Conservation (phyloP, 2,113 vertebrate genomes). For the western clawed frog (Xenopus tropicalis) region DNA sequence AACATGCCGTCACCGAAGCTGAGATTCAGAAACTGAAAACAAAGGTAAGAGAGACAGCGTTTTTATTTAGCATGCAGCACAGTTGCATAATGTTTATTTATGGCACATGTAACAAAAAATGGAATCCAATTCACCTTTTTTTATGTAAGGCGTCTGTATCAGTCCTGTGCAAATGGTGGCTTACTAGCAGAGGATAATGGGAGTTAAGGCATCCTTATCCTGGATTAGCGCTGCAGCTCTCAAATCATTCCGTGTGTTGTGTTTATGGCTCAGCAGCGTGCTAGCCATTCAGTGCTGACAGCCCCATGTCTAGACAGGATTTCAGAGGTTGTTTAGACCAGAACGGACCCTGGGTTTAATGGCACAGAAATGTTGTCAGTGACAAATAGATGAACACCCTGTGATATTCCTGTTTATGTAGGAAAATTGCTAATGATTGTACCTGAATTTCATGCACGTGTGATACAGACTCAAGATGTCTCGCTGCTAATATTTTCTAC, state of each 20-base stretch:
- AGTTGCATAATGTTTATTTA: neutral
- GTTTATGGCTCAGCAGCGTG: neutral
- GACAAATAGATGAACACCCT: no score
- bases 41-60: constrained; percentile 79
- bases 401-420: no score
- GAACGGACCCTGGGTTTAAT: neutral
- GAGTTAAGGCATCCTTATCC: neutral
- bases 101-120: no score
- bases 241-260: no score
- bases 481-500: no score
- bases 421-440: no score
- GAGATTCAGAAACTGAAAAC: constrained; percentile 98
- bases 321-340: neutral
- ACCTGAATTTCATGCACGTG: no score
- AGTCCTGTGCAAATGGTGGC: neutral
- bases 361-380: no score
- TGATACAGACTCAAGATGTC: no score
- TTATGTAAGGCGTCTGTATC: neutral
- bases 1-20: constrained; percentile 96
- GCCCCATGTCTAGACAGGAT: neutral
- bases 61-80: neutral
- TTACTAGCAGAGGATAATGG: neutral
- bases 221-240: no score
- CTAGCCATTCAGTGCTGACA: neutral
- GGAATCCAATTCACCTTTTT: neutral